A percentile compares a stretch with the other conserved stretches of the same genome.
Conservation (phyloP, 30 jellyfish, hydroid and myxozoan species). For the Hydractinia symbiolongicarpus region DNA sequence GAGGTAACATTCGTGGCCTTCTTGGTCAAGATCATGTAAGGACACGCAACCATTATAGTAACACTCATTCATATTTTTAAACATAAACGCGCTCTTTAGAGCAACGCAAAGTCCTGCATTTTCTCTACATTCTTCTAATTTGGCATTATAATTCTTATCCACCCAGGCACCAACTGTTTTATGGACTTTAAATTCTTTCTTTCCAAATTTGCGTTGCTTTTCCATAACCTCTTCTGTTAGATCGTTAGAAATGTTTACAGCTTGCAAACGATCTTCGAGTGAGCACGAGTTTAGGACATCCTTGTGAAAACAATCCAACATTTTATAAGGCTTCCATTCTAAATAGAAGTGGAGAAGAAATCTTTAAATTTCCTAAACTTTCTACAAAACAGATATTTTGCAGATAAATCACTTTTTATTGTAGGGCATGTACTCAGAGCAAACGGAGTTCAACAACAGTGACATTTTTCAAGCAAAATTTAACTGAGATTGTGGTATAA, state of each 20-base stretch:
- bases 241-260: not conserved
- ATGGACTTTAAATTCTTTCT: not conserved
- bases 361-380: too few relatives aligned
- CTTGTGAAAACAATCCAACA: constrained; percentile 7
- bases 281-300: not conserved
- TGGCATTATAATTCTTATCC: not conserved
- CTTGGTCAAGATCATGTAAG: constrained; percentile 1
- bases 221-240: not conserved
- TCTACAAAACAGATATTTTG: too few relatives aligned
- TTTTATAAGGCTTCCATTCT: not conserved
- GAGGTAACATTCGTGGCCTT: not conserved
- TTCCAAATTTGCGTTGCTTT: not conserved
- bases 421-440: too few relatives aligned
- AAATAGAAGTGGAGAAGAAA: too few relatives aligned
- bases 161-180: constrained; percentile 18
- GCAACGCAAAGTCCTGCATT: not conserved
- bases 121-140: not conserved
- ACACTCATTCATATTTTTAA: not conserved
- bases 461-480: too few relatives aligned
- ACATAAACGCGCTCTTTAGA: constrained; percentile 7
- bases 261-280: not conserved
- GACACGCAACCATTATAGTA: not conserved
- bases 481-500: too few relatives aligned
- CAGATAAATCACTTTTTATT: too few relatives aligned
- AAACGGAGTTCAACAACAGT: too few relatives aligned